Evolutionary conservation across 2,888 invertebrate species (phyloP).

Genomic region (Andrena marginata): DNA sequence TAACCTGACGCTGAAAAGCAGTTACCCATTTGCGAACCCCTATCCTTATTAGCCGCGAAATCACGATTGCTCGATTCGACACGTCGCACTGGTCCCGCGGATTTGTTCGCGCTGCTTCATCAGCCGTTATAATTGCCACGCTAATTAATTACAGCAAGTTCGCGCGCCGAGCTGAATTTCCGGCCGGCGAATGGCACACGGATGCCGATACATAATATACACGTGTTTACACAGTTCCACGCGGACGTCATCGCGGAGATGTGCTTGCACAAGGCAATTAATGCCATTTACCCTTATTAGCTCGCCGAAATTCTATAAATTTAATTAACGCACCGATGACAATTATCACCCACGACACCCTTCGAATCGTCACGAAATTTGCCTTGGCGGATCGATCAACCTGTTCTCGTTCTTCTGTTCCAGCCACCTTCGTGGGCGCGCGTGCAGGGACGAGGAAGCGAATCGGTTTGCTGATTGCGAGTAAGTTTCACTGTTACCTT

Average conservation of each 20-base stretch:
- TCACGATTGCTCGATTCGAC: slow-evolving; percentile 8
- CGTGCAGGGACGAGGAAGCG: not conserved
- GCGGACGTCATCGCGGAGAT: slow-evolving; percentile 5
- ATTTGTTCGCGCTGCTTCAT: slow-evolving; percentile 52
- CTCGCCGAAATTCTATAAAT: slow-evolving; percentile 16
- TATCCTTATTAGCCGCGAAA: slow-evolving; percentile 17
- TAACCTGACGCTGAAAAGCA: too few relatives aligned
- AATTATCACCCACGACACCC: not conserved
- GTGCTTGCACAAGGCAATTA: slow-evolving; percentile 39
- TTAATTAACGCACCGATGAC: slow-evolving; percentile 29
- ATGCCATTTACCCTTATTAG: slow-evolving; percentile 42
- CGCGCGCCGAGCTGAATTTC: slow-evolving; percentile 17
- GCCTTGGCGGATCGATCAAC: not conserved
- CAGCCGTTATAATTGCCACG: slow-evolving; percentile 51
- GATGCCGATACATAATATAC: slow-evolving; percentile 44
- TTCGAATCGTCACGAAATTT: not conserved
- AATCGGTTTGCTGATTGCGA: slow-evolving; percentile 14
- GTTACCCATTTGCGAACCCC: not conserved
- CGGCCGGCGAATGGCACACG: slow-evolving; percentile 6
- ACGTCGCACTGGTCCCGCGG: not conserved
- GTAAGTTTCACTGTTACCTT: slow-evolving; percentile 9
- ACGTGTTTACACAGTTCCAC: slow-evolving; percentile 9
- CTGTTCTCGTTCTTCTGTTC: slow-evolving; percentile 1
- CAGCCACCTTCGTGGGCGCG: not conserved
- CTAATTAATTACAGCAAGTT: slow-evolving; percentile 60